Conservation (phyloP, 1,140 invertebrate species). For the honey bee (Apis mellifera) region DNA sequence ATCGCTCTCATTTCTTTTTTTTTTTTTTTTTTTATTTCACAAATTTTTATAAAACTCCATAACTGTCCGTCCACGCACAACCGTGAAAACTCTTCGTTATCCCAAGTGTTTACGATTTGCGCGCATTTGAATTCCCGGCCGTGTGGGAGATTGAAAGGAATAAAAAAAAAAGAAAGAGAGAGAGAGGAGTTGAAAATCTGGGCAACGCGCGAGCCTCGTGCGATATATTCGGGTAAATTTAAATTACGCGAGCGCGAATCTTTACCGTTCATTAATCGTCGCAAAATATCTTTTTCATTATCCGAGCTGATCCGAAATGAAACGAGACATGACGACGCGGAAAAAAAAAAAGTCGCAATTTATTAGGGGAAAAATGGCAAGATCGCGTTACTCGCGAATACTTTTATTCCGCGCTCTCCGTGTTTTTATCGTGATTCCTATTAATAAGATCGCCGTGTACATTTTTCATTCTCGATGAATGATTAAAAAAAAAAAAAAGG, state of each 20-base stretch:
- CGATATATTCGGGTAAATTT: constrained; percentile 10
- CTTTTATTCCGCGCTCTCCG: neutral
- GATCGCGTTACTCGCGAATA: neutral
- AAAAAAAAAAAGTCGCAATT: neutral
- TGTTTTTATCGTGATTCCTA: neutral
- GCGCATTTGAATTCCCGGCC: neutral
- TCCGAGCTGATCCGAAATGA: neutral
- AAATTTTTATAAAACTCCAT: neutral
- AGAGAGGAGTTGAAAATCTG: neutral
- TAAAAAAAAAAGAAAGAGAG: neutral
- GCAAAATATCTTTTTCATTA: neutral
- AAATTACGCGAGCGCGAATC: neutral
- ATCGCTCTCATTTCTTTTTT: neutral
- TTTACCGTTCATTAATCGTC: neutral
- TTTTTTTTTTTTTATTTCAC: no score
- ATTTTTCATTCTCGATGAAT: neutral
- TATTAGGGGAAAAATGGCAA: neutral
- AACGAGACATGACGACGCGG: neutral
- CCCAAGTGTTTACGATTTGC: neutral
- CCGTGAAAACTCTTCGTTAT: neutral
- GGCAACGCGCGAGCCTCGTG: neutral
- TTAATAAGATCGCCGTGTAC: neutral
- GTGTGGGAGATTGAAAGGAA: neutral
- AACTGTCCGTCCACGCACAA: no score
- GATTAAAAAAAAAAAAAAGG: neutral